Conservation (phyloP, 2,113 vertebrate genomes). For the Poeciliopsis prolifica region DNA sequence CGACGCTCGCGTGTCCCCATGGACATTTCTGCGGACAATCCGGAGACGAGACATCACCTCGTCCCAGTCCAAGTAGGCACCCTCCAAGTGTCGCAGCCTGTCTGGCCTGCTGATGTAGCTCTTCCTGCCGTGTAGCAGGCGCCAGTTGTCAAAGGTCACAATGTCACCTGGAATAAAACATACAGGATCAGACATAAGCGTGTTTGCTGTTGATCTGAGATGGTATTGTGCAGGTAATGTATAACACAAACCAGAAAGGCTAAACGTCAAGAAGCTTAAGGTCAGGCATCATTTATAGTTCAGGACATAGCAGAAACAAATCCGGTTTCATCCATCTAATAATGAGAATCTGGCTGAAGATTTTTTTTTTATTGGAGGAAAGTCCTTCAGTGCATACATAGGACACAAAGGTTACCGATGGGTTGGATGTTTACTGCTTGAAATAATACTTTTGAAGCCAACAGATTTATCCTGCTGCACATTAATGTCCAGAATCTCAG, state of each 20-base stretch:
- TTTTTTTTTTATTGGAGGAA: background rate
- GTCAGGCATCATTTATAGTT: too few species aligned
- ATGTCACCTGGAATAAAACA: conserved; percentile 82
- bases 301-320: background rate
- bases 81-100: conserved; percentile 85
- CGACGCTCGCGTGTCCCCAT: conserved; percentile 32
- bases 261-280: too few species aligned
- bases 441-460: background rate
- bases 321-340: background rate
- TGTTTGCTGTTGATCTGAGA: background rate
- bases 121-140: conserved; percentile 86
- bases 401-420: background rate
- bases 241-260: too few species aligned
- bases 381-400: background rate
- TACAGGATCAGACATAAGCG: background rate
- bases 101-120: conserved; percentile 70
- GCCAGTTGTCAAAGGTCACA: conserved; percentile 94
- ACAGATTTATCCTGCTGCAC: background rate
- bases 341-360: too few species aligned
- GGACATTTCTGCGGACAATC: conserved; percentile 77
- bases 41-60: conserved; percentile 91
- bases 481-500: conserved; percentile 4
- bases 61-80: conserved; percentile 95
- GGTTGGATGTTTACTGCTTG: background rate
- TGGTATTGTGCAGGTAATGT: too few species aligned